Conservation (phyloP, 2,113 vertebrate species). For the Aepyceros melampus region DNA sequence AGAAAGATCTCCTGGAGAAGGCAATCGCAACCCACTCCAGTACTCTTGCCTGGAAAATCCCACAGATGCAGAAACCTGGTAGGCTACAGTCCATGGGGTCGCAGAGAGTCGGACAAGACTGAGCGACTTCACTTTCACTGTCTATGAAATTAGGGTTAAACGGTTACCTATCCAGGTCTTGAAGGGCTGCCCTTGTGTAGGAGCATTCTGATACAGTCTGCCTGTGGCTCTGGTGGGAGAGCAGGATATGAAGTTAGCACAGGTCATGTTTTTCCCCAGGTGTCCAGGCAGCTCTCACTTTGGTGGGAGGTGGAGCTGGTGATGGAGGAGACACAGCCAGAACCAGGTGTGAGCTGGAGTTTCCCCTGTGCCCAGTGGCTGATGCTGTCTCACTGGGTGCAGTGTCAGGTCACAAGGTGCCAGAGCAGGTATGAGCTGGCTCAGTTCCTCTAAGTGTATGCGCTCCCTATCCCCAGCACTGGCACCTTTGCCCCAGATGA, state of each 20-base stretch:
- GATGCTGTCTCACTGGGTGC: neutral
- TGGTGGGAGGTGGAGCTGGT: neutral
- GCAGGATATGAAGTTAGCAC: neutral
- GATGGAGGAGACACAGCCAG: neutral
- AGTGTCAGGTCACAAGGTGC: neutral
- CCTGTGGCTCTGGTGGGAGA: neutral
- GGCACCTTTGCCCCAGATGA: neutral
- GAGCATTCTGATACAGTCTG: neutral
- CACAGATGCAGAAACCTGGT: neutral
- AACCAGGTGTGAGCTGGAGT: neutral
- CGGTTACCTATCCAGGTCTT: neutral
- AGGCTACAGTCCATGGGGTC: neutral
- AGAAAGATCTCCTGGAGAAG: neutral
- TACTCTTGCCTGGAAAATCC: neutral
- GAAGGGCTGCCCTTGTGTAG: neutral
- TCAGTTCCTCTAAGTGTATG: neutral
- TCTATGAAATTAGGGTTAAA: neutral
- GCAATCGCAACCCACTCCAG: neutral
- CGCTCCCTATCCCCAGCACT: neutral
- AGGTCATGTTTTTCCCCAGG: neutral
- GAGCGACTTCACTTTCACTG: too few relatives aligned
- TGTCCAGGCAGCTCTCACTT: neutral
- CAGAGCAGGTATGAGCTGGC: neutral
- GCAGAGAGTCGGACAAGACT: fast-evolving
- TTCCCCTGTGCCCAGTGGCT: neutral